Conservation (phyloP, 2,888 invertebrate species). For the Trisateles emortualis region DNA sequence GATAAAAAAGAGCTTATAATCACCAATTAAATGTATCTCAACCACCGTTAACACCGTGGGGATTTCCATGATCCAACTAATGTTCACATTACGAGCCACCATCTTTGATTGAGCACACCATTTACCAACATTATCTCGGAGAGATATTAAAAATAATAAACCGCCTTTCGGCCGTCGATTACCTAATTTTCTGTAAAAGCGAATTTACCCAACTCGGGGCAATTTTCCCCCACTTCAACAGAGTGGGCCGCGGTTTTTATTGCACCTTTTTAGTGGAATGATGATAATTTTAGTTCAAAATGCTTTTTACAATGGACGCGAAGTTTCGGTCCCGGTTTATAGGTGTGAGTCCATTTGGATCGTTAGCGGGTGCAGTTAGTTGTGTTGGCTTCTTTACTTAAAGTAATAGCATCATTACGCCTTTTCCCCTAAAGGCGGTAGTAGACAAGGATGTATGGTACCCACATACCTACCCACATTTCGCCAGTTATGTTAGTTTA, state of each 20-base stretch:
- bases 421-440: too few relatives aligned
- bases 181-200: constrained; percentile 75
- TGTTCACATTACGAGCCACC: constrained; percentile 44
- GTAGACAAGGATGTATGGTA: too few relatives aligned
- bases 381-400: too few relatives aligned
- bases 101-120: constrained; percentile 41
- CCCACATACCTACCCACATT: too few relatives aligned
- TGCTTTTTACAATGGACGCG: constrained; percentile 49
- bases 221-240: constrained; percentile 53
- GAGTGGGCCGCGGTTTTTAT: constrained; percentile 55
- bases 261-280: constrained; percentile 64
- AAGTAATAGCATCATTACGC: too few relatives aligned
- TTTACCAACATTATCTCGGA: constrained; percentile 55
- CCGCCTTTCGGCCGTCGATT: constrained; percentile 68
- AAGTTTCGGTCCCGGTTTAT: constrained; percentile 17
- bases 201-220: constrained; percentile 50
- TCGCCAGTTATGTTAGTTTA: too few relatives aligned
- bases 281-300: constrained; percentile 64
- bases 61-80: constrained; percentile 55
- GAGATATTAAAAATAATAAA: constrained; percentile 69
- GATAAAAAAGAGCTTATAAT: constrained; percentile 39
- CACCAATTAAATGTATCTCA: constrained; percentile 40
- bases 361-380: background rate
- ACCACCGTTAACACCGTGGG: constrained; percentile 42
- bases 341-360: constrained; percentile 1